Conservation (phyloP, 1,140 invertebrate species). For the Lucilia cuprina region DNA sequence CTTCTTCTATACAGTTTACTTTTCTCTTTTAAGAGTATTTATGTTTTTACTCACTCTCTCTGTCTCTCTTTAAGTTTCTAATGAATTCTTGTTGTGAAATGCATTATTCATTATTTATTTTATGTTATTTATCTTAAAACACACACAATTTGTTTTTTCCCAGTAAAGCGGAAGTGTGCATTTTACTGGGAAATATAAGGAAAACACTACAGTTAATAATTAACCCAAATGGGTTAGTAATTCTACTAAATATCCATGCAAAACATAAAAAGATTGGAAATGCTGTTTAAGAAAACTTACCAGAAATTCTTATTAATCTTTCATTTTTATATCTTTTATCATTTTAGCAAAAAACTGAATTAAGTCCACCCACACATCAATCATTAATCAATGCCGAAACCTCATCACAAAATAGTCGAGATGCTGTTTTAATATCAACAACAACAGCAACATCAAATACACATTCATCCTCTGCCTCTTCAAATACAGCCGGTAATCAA, state of each 20-base stretch:
- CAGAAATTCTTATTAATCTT: not conserved
- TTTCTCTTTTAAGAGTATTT: not conserved
- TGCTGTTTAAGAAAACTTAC: too few species aligned
- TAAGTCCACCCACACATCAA: constrained; percentile 59
- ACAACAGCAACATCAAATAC: not conserved
- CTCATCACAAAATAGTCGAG: constrained; percentile 22
- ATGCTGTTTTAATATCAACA: not conserved
- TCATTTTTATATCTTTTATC: not conserved
- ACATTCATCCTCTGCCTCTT: not conserved
- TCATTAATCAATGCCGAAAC: constrained; percentile 28
- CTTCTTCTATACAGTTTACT: not conserved
- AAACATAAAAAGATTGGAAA: too few species aligned
- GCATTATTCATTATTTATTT: not conserved
- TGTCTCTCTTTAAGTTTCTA: not conserved
- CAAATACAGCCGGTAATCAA: not conserved
- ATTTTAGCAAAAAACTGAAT: constrained; percentile 58
- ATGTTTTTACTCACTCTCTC: not conserved
- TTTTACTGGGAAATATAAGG: not conserved
- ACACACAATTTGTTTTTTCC: not conserved
- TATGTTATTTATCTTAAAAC: not conserved
- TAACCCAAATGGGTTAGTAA: not conserved
- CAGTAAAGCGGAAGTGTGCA: constrained; percentile 31
- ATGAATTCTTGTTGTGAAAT: not conserved
- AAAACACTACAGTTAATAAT: not conserved
- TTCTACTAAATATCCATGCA: too few species aligned